Evolutionary conservation across 2,113 vertebrate genomes (phyloP), one percentile per base, ranked within the genome.

Genomic region (Neopipo cinnamomea): DNA sequence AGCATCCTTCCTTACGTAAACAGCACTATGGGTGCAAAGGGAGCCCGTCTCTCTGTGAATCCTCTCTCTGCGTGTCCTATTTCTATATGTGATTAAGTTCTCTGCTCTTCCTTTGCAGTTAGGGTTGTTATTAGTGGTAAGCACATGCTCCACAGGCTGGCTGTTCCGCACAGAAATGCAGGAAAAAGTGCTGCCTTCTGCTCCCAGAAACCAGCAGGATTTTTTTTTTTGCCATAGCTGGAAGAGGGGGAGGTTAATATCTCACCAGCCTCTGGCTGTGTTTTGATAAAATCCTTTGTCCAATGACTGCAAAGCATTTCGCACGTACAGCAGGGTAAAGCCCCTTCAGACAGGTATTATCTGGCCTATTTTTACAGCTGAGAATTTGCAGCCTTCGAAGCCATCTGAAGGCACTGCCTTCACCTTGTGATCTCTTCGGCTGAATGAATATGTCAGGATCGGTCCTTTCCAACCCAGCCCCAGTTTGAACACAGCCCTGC

Each of bases 71-170:
- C n/a, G 2, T 81, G 74, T 75, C 91, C 86, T 86, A 8, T 91
- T 95, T 94, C 88, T 94, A 19, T 53, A 84, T 91, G 88, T 82
- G 86, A 95, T 96, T 93, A 89, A 85, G n/a, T 87, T 92, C 85
- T 89, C 66, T 20, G 65, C 83, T 87, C 53, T 89, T 44, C 82
- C 50, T 18, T 47, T 89, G 85, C 80, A 53, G 62, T 94, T 70
- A 49, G 73, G 68, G 46, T 67, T 89, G 62, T 78, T 93, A 72
- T 75, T 87, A 68, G 76, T 18, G 41, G 73, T 72, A 81, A 78
- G 91, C 80, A 85, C 83, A 78, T 31, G 80, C 89, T 95, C 95
- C 27, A 14, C 14, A 3, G 85, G 83, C 58, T 86, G 86, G 75
- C 88, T 94, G 86, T 63, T 62, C 44, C 1, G 2, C 41, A 18